Evolutionary conservation across 1,140 invertebrate species (phyloP).

Genomic region (Camponotus floridanus): DNA sequence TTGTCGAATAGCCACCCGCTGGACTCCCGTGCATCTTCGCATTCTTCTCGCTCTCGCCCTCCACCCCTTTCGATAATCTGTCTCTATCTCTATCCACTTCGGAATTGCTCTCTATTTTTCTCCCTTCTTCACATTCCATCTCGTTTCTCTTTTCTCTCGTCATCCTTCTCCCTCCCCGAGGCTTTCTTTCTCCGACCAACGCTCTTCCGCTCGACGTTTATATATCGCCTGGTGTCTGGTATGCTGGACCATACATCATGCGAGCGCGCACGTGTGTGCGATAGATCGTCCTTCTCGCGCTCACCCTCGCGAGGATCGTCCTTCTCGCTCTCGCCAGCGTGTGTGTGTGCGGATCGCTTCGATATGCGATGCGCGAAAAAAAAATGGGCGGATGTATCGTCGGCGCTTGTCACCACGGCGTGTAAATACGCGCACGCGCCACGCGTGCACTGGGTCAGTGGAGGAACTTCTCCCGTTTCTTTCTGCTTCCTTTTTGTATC

Average conservation of each 20-base stretch:
- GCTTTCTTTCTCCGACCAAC: conserved; percentile 57
- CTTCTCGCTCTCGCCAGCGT: conserved; percentile 53
- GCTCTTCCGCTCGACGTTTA: conserved; percentile 67
- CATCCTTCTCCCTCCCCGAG: conserved; percentile 16
- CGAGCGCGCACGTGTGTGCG: conserved; percentile 38
- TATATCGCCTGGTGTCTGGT: conserved; percentile 67
- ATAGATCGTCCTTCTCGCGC: conserved; percentile 58
- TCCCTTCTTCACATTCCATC: background rate
- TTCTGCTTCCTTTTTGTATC: conserved; percentile 73
- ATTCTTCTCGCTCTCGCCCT: conserved; percentile 43
- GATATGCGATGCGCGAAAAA: conserved; percentile 66
- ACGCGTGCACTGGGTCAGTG: conserved; percentile 72
- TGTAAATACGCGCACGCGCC: conserved; percentile 72
- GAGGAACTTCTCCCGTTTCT: conserved; percentile 73
- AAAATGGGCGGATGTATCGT: conserved; percentile 76
- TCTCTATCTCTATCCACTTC: conserved; percentile 36
- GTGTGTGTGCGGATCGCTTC: conserved; percentile 47
- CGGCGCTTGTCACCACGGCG: conserved; percentile 60
- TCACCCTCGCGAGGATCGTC: background rate
- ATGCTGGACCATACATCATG: conserved; percentile 66
- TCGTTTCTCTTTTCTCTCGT: background rate
- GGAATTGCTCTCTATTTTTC: conserved; percentile 26
- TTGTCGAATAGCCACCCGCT: conserved; percentile 35
- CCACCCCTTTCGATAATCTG: background rate
- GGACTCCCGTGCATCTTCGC: conserved; percentile 43